Evolutionary conservation across 2,888 invertebrate species (phyloP).

Genomic region (Sialis lutaria): DNA sequence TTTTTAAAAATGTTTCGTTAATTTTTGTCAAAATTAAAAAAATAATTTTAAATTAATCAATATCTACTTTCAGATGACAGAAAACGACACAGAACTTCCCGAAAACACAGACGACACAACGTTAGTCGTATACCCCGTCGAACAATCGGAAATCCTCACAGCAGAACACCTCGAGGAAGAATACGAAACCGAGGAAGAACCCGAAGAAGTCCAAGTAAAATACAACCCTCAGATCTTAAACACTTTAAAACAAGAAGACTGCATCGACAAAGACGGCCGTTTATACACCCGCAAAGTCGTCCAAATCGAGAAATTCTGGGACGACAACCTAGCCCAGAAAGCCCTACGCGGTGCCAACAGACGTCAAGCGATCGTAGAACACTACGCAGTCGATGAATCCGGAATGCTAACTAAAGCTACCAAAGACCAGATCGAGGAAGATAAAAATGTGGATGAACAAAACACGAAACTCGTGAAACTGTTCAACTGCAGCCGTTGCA

Average conservation of each 20-base stretch:
- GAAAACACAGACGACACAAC: constrained; percentile 4
- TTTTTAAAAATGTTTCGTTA: not conserved
- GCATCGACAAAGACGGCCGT: constrained; percentile 29
- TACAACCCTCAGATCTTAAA: constrained; percentile 23
- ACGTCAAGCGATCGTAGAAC: constrained; percentile 11
- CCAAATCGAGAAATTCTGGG: constrained; percentile 39
- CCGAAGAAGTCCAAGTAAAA: constrained; percentile 12
- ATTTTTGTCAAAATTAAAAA: not conserved
- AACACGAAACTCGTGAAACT: constrained; percentile 17
- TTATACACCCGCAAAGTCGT: constrained; percentile 34
- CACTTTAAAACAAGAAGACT: constrained; percentile 28
- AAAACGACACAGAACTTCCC: constrained; percentile 2
- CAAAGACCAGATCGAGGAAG: constrained; percentile 12
- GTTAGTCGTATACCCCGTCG: not conserved
- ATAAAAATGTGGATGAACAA: not conserved
- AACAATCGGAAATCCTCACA: constrained; percentile 9
- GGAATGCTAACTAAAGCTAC: constrained; percentile 15
- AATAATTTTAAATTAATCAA: not conserved
- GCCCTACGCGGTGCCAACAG: constrained; percentile 9
- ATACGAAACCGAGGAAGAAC: constrained; percentile 7
- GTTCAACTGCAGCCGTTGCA: constrained; percentile 29
- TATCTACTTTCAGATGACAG: constrained; percentile 6
- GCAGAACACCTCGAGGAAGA: constrained; percentile 7
- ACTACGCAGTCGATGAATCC: constrained; percentile 13
- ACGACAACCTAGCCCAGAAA: constrained; percentile 19